Conservation (phyloP, 2,797 vertebrate species). For the Calcarius lapponicus region DNA sequence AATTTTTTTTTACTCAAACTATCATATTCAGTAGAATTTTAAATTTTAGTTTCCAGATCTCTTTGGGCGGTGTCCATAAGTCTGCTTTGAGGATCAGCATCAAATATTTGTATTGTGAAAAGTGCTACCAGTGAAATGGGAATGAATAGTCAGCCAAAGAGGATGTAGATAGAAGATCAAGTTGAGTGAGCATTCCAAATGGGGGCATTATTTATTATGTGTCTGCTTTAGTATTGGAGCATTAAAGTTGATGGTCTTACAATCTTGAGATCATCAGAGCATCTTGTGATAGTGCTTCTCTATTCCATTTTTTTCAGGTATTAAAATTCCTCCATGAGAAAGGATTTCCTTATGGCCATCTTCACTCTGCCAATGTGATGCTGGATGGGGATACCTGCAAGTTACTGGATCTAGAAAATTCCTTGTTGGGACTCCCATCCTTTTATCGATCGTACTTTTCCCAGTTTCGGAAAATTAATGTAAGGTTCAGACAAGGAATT, state of each 20-base stretch:
- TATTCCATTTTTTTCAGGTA: slow-evolving; percentile 74
- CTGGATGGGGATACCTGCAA: slow-evolving; percentile 90
- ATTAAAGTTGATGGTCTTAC: neutral
- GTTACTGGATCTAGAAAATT: slow-evolving; percentile 91
- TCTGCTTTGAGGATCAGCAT: neutral
- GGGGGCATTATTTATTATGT: neutral
- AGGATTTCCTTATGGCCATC: slow-evolving; percentile 90
- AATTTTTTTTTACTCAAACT: neutral
- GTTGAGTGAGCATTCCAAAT: neutral
- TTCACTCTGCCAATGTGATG: slow-evolving; percentile 90
- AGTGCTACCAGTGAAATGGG: neutral
- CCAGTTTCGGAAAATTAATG: slow-evolving; percentile 94
- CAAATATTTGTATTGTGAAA: neutral
- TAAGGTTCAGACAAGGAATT: slow-evolving; percentile 68
- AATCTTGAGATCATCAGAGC: neutral
- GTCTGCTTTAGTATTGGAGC: neutral
- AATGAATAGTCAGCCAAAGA: neutral
- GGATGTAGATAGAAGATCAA: neutral
- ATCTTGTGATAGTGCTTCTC: neutral
- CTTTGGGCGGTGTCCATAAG: neutral
- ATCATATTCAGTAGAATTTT: neutral
- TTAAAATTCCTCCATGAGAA: slow-evolving; percentile 92
- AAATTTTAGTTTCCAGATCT: neutral
- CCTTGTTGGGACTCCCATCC: slow-evolving; percentile 90
- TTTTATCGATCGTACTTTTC: slow-evolving; percentile 87